Evolutionary conservation across 2,888 invertebrate species (phyloP), one percentile per base, ranked within the genome.

Genomic region (Tupiocoris notatus): DNA sequence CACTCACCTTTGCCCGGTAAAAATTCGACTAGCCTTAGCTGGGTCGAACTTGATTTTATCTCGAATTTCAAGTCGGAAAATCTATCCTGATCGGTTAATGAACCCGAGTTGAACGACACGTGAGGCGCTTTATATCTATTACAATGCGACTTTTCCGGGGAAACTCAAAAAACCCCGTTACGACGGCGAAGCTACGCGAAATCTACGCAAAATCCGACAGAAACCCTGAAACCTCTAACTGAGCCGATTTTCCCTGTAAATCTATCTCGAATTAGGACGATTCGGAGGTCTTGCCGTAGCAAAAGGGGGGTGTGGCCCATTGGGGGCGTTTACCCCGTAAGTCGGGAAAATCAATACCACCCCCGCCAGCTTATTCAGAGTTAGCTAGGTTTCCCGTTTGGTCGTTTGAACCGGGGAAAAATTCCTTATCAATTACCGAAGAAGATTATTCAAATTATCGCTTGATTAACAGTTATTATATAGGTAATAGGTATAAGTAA

Each of bases 311-410:
- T 67, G 67, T 67, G 67, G 67, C 54, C 67, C 39, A 54, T 67
- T 22, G 67, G 67, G 67, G 67, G 67, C 67, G 67, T 67, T 67
- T 67, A 67, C 67, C 67, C 67, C 67, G 12, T n/a, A 12, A 39
- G 39, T 39, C 59, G 39, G 67, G 56, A 67, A 67, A 67, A 67
- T 67, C 67, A 67, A 67, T 67, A 67, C 21, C 64, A 17, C 24
- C 24, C 64, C 23, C 20, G 24, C 24, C 25, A 25, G 24, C 39
- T 39, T 7, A 39, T 39, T n/a, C 62, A 1, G 6, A 22, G 24
- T 24, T 21, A 22, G 62, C 62, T 21, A 22, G 23, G 23, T 21
- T 12, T 62, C 22, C 22, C 18, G 62, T 21, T n/a, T 24, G n/a
- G n/a, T n/a, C n/a, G n/a, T n/a, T n/a, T n/a, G n/a, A n/a, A n/a